These are phyloP conservation scores for Lochmaea capreae DNA, from an alignment of 2,888 invertebrate species.

Conservation along the genomic window DNA sequence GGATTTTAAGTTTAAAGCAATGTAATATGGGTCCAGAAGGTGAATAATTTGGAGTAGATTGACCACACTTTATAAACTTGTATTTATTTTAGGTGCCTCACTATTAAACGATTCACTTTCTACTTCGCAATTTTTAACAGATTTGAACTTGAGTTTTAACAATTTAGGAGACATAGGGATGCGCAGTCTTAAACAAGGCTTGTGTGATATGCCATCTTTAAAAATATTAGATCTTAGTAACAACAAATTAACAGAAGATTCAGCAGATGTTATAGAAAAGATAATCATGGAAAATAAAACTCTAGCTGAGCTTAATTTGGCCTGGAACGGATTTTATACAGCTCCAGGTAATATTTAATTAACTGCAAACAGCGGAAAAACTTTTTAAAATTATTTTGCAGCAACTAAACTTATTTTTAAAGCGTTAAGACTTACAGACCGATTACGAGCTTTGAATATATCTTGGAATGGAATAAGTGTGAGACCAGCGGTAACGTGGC, in stretches of 20 bases:
- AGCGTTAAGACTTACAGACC: slow-evolving; percentile 59
- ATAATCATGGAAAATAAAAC: slow-evolving; percentile 63
- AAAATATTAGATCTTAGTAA: slow-evolving; percentile 66
- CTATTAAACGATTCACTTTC: slow-evolving; percentile 61
- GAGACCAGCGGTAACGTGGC: slow-evolving; percentile 54
- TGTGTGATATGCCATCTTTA: slow-evolving; percentile 60
- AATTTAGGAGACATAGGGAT: slow-evolving; percentile 66
- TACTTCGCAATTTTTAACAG: slow-evolving; percentile 56
- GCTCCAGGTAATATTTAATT: slow-evolving; percentile 54
- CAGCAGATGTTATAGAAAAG: slow-evolving; percentile 60
- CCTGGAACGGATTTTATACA: slow-evolving; percentile 68
- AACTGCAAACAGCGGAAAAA: too few species aligned
- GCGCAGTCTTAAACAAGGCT: slow-evolving; percentile 55
- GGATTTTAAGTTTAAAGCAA: slow-evolving; percentile 60
- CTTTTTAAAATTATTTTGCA: slow-evolving; percentile 39
- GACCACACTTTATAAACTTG: not conserved
- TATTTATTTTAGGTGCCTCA: slow-evolving; percentile 58
- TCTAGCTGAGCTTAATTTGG: slow-evolving; percentile 67
- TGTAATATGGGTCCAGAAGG: slow-evolving; percentile 65
- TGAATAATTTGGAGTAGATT: slow-evolving; percentile 25
- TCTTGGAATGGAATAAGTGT: slow-evolving; percentile 67
- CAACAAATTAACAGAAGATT: slow-evolving; percentile 66
- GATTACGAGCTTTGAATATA: slow-evolving; percentile 62
- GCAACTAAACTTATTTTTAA: slow-evolving; percentile 62
- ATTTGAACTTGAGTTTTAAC: slow-evolving; percentile 65